Evolutionary conservation across 2,113 vertebrate species (phyloP).

Genomic region (Percina caprodes): DNA sequence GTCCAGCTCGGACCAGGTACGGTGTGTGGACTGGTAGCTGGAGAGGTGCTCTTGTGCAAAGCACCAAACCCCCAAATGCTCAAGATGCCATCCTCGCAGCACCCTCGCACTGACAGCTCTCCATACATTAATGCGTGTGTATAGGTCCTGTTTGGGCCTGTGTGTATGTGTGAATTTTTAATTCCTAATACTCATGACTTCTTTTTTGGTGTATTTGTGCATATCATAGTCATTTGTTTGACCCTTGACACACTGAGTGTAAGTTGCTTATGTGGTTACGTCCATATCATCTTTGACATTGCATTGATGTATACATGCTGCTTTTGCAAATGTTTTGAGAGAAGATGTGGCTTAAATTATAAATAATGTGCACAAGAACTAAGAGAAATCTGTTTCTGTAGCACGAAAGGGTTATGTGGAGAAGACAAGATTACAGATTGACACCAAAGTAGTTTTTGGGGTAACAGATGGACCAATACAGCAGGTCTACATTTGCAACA

Average conservation of each 20-base stretch:
- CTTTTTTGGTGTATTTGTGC: neutral
- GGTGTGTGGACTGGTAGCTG: neutral
- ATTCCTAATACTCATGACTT: neutral
- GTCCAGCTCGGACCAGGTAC: neutral
- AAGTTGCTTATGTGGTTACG: neutral
- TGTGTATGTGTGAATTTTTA: neutral
- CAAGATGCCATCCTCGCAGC: neutral
- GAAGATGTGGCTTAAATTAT: constrained; percentile 2
- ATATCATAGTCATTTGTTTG: neutral
- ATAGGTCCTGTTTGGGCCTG: neutral
- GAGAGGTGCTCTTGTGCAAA: neutral
- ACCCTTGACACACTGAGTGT: constrained; percentile 2
- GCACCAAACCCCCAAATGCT: neutral
- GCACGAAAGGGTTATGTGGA: constrained; percentile 5
- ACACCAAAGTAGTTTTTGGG: constrained; percentile 9
- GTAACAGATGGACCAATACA: constrained; percentile 14
- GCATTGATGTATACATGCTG: neutral
- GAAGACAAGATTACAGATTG: neutral
- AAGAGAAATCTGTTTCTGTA: neutral
- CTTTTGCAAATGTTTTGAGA: constrained; percentile 5
- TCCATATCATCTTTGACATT: neutral
- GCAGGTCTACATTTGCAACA: neutral
- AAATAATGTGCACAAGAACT: neutral
- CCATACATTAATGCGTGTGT: neutral
- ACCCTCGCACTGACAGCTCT: neutral